Evolutionary conservation across 1,140 invertebrate genomes (phyloP).

Genomic region (Andricus grossulariae): DNA sequence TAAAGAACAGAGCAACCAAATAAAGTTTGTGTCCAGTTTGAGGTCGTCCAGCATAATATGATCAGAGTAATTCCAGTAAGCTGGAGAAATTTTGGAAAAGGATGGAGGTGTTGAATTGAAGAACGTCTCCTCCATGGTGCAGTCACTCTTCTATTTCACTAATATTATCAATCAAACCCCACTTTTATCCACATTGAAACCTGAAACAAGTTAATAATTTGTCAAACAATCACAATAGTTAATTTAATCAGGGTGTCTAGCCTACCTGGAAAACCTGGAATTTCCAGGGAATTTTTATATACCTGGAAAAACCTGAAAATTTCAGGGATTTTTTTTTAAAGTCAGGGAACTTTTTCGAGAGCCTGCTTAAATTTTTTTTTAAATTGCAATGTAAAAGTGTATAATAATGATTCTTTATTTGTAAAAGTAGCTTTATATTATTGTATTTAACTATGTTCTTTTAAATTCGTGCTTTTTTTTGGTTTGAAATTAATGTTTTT

Average conservation of each 20-base stretch:
- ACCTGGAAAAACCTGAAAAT: no score
- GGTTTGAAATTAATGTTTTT: no score
- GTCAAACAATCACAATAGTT: neutral
- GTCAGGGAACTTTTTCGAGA: no score
- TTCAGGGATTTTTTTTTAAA: no score
- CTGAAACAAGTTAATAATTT: neutral
- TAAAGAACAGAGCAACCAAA: conserved; percentile 87
- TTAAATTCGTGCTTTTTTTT: no score
- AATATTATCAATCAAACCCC: neutral
- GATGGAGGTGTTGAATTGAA: conserved; percentile 63
- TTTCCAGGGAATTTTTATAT: no score
- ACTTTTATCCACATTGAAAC: neutral
- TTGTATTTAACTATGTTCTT: no score
- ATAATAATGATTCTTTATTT: no score
- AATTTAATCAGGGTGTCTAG: neutral
- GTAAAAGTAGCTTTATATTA: no score
- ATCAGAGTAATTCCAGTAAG: conserved; percentile 71
- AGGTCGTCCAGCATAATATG: conserved; percentile 82
- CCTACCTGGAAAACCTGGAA: no score
- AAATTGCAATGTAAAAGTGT: no score
- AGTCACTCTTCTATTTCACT: conserved; percentile 18
- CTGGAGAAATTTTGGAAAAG: conserved; percentile 62
- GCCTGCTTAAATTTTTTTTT: no score
- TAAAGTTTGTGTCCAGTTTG: conserved; percentile 89
- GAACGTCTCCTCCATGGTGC: conserved; percentile 63